These are phyloP conservation scores for Rhinogobius similis DNA, from an alignment of 2,113 vertebrate genomes.

Conservation along the genomic window DNA sequence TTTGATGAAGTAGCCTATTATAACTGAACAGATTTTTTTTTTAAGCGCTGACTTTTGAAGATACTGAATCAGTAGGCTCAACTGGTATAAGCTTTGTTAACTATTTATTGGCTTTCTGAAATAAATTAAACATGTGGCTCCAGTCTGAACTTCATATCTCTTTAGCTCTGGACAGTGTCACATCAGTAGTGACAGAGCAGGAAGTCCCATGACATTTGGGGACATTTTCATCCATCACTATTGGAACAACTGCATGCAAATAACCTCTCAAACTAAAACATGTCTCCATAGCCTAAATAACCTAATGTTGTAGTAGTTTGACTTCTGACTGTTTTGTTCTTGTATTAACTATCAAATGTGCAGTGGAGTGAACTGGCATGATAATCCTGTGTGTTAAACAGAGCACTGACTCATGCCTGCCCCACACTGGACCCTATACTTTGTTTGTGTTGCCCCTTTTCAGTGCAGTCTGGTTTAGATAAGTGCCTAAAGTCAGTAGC, in stretches of 20 bases:
- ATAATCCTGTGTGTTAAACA: slow-evolving; percentile 54
- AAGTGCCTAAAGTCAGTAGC: slow-evolving; percentile 29
- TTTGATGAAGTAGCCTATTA: too few species aligned
- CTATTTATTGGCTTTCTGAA: background rate
- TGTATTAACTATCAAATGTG: slow-evolving; percentile 21
- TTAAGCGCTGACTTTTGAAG: too few species aligned
- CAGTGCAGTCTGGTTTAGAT: slow-evolving; percentile 24
- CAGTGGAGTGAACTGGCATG: slow-evolving; percentile 61
- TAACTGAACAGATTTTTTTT: too few species aligned
- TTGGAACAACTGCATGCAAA: slow-evolving; percentile 1
- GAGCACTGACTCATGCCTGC: slow-evolving; percentile 46
- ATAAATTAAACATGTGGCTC: background rate
- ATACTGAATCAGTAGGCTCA: too few species aligned
- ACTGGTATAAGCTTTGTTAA: background rate
- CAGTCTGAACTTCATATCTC: background rate
- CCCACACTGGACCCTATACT: slow-evolving; percentile 24
- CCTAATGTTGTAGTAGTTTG: slow-evolving; percentile 30
- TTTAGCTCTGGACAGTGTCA: slow-evolving; percentile 43
- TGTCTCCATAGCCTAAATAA: slow-evolving; percentile 5
- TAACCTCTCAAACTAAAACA: slow-evolving; percentile 5
- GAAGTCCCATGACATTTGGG: slow-evolving; percentile 38
- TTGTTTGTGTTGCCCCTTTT: slow-evolving; percentile 48
- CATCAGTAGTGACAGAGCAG: slow-evolving; percentile 29
- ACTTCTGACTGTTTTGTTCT: slow-evolving; percentile 33
- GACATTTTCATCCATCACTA: slow-evolving; percentile 17